phyloP scores from a whole-genome alignment of 2,797 vertebrate genomes.

The Telmatherina bonti region DNA sequence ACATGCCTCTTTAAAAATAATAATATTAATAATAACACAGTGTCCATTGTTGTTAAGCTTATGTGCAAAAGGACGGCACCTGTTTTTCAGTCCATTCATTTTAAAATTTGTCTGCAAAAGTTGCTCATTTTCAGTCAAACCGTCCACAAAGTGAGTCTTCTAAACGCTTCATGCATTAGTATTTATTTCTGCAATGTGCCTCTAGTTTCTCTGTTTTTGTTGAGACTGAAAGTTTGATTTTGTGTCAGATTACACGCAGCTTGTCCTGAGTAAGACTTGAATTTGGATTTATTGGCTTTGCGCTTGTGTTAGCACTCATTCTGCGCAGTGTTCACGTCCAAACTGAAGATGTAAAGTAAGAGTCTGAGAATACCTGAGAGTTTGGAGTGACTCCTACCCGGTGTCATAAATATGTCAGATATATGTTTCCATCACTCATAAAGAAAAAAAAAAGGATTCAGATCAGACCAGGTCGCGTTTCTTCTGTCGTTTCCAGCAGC shows the following conservation, averaged over 20 bases:
- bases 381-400: constrained; percentile 27
- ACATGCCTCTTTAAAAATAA: constrained; percentile 5
- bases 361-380: constrained; percentile 24
- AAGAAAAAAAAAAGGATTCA: constrained; percentile 25
- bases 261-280: constrained; percentile 53
- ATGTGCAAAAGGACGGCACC: background rate
- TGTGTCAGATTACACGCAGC: constrained; percentile 36
- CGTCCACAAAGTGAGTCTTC: constrained; percentile 22
- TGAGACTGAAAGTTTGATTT: constrained; percentile 30
- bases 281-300: constrained; percentile 35
- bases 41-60: constrained; percentile 14
- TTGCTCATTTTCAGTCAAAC: background rate
- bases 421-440: constrained; percentile 19
- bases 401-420: constrained; percentile 31
- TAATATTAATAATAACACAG: background rate
- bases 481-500: constrained; percentile 45
- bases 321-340: constrained; percentile 11
- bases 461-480: constrained; percentile 56
- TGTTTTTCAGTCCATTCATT: constrained; percentile 15
- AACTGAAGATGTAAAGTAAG: constrained; percentile 22
- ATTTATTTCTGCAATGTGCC: constrained; percentile 51
- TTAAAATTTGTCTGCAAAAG: constrained; percentile 13
- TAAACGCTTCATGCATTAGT: constrained; percentile 26
- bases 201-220: constrained; percentile 39
- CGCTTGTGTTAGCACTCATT: constrained; percentile 12